Evolutionary conservation across 2,113 vertebrate genomes (phyloP), one percentile per base, ranked within the genome.

Genomic region (Aphyosemion australe): DNA sequence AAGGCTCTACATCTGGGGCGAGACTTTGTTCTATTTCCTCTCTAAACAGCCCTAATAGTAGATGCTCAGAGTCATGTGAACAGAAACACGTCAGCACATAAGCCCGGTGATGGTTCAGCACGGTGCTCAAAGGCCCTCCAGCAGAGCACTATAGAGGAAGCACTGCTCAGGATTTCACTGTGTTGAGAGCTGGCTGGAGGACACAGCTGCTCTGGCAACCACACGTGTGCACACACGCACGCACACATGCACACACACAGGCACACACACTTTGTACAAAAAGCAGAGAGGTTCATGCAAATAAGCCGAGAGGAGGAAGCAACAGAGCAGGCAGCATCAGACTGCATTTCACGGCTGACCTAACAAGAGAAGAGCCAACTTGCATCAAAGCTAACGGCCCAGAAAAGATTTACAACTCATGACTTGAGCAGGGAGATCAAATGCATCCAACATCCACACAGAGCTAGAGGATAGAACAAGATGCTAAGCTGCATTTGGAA

Each of bases 151-250:
- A 39, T 46, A 48, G 64, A 31, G 79, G 54, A 65, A 50, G 63
- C 46, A 64, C 68, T 72, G 68, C 74, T 72, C 71, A 65, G 68
- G 76, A 80, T 75, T 64, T 79, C 9, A 45, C 37, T 49, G 67
- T 21, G 45, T 59, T 32, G 54, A 49, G 55, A 48, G 16, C 58
- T 65, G 55, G 70, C 62, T 65, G 47, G 68, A 74, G 69, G 80
- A 56, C 62, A 67, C 84, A 90, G 83, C 84, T 87, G 85, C 79
- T 79, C 54, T 79, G 72, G 79, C 74, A 86, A 82, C 83, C 75
- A 78, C 55, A 42, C 41, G 12, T 11, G 12, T 11, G 12, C 41
- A 13, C 41, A 42, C 41, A 42, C 12, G 12, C 41, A 42, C 41
- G 12, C 12, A 13, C 41, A 42, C 41, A 42, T 12, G 11, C 37